Evolutionary conservation across 2,888 invertebrate species (phyloP).

Genomic region (Acronicta aceris): DNA sequence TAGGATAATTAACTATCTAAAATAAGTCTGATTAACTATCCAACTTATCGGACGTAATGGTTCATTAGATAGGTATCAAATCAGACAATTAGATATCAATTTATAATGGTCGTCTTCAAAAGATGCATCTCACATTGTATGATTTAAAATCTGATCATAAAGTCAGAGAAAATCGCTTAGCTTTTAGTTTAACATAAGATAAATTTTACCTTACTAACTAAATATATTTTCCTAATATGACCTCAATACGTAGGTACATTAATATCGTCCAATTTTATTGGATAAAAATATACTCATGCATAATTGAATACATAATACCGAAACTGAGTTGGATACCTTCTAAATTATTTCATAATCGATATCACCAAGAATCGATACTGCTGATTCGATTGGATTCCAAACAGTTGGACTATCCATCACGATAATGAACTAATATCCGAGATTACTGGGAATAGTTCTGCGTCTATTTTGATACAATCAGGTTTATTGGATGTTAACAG

Average conservation of each 20-base stretch:
- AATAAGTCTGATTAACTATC: no score
- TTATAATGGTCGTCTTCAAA: no score
- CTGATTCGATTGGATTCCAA: constrained; percentile 67
- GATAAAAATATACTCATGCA: neutral
- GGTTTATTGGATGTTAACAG: constrained; percentile 61
- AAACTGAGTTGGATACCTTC: neutral
- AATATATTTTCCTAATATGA: neutral
- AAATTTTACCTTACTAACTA: no score
- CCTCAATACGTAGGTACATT: neutral
- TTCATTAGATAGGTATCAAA: no score
- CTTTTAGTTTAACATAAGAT: no score
- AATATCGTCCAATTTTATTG: neutral
- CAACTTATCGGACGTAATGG: no score
- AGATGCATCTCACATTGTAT: no score
- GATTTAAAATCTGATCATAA: no score
- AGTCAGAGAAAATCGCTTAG: no score
- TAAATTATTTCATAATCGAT: constrained; percentile 8
- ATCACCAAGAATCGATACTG: neutral
- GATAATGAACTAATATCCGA: constrained; percentile 65
- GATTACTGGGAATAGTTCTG: constrained; percentile 62
- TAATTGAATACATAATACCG: neutral
- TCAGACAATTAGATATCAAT: no score
- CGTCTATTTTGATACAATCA: constrained; percentile 63
- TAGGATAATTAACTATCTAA: no score
- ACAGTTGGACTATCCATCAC: constrained; percentile 65